Conservation (phyloP, 2,113 vertebrate species). For the Gnathonemus longibarbis region DNA sequence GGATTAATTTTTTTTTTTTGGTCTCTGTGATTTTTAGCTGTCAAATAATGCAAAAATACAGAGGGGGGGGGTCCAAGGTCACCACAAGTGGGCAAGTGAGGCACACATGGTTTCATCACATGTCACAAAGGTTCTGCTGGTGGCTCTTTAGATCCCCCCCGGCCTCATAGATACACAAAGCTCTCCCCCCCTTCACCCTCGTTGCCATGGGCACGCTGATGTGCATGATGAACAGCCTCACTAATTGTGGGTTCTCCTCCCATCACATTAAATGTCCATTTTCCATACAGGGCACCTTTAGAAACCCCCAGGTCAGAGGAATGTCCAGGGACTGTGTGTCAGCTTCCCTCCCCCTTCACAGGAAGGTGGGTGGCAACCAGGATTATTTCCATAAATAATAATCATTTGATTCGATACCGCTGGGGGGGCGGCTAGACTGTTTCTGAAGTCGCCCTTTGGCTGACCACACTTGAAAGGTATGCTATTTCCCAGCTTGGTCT, state of each 20-base stretch:
- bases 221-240: neutral
- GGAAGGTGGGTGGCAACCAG: neutral
- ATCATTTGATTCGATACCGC: neutral
- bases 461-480: neutral
- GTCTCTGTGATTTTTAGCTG: neutral
- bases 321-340: neutral
- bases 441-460: neutral
- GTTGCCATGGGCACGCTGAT: neutral
- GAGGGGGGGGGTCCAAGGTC: neutral
- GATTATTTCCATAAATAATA: constrained; percentile 17
- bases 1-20: neutral
- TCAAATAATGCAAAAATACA: neutral
- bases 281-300: neutral
- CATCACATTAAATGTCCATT: neutral
- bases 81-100: neutral
- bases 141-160: neutral
- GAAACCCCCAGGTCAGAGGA: constrained; percentile 6
- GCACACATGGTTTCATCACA: neutral
- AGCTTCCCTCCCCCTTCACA: neutral
- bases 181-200: neutral
- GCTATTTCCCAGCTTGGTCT: constrained; percentile 13
- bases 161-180: neutral
- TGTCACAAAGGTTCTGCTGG: neutral
- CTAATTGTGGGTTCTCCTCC: constrained; percentile 5
- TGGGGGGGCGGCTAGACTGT: neutral